Conservation (phyloP, 2,888 invertebrate genomes). For the Mongoloraphidia duomilia region DNA sequence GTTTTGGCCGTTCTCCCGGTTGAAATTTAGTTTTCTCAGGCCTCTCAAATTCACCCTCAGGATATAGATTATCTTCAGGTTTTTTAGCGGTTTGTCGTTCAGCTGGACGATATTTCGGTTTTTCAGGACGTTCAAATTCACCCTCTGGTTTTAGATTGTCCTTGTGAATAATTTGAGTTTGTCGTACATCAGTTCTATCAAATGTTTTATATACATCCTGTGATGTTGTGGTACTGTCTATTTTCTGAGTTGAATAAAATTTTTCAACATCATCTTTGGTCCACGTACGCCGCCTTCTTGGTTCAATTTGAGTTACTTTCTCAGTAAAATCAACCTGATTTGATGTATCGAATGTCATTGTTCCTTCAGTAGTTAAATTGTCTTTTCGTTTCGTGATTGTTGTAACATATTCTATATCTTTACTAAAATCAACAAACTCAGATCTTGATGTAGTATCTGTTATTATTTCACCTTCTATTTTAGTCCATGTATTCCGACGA, state of each 20-base stretch:
- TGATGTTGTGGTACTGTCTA: constrained; percentile 43
- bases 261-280: constrained; percentile 60
- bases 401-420: constrained; percentile 40
- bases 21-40: constrained; percentile 25
- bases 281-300: constrained; percentile 48
- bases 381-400: constrained; percentile 44
- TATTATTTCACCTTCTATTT: constrained; percentile 57
- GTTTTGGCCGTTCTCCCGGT: constrained; percentile 23
- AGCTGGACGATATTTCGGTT: constrained; percentile 26
- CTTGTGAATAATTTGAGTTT: constrained; percentile 25
- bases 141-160: constrained; percentile 40
- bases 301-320: constrained; percentile 40
- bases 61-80: constrained; percentile 39
- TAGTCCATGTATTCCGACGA: constrained; percentile 63
- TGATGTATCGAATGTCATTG: constrained; percentile 50
- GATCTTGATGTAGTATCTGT: constrained; percentile 52
- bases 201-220: constrained; percentile 51
- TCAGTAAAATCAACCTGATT: constrained; percentile 46
- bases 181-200: constrained; percentile 39
- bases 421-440: constrained; percentile 50
- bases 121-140: constrained; percentile 30
- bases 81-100: constrained; percentile 30
- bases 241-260: constrained; percentile 43
- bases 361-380: constrained; percentile 53
- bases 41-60: constrained; percentile 38